Base-by-base conservation (phyloP, 2,888 invertebrate species). In the Chromoteleia sp. region DNA sequence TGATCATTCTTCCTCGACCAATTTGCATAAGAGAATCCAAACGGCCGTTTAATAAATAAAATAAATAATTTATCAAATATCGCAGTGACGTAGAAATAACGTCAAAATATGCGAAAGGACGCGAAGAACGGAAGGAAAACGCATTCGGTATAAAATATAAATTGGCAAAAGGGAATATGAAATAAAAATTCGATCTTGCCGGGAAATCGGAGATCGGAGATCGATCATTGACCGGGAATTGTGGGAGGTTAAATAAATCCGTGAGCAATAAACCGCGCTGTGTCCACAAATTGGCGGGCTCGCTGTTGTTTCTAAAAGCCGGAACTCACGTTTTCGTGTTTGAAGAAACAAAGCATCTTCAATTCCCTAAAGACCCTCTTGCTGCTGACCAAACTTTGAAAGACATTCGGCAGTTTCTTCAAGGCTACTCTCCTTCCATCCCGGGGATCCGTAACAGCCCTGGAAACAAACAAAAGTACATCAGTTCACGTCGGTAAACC, bases 361-460 rank as follows among this genome's bases (percentile, higher is more conserved):
- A 99, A 95, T 93, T 99, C 99, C 87, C 99, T 95, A 94, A 99
- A 99, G 88, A 99, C 99, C 89, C 99, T 95, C 92, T 99, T 99
- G 92, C 98, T 98, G 90, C 99, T 99, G 90, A 99, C 98, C 92
- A 99, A 95, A 91, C 99, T 99, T 93, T 99, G 99, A 95, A 99
- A 99, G 93, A 99, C 99, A 94, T 99, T 99, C 87, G 99, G 99
- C 94, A 99, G 96, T 94, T 99, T 99, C 94, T 99, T 99, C 89
- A 99, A 95, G 86, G 99, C 99, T 89, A 99, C 99, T 91, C 99
- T 95, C 92, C 98, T 96, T 87, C 99, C 98, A 93, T 98, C 98
- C 88, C 99, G 95, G 19, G 99, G 99, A 94, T 99, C 99, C 91
- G 99, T 99, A 89, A 99, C 99, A 87, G 99, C 98, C 99, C 99